Evolutionary conservation across 2,113 vertebrate species (phyloP).

Genomic region (Stigmatopora argus): DNA sequence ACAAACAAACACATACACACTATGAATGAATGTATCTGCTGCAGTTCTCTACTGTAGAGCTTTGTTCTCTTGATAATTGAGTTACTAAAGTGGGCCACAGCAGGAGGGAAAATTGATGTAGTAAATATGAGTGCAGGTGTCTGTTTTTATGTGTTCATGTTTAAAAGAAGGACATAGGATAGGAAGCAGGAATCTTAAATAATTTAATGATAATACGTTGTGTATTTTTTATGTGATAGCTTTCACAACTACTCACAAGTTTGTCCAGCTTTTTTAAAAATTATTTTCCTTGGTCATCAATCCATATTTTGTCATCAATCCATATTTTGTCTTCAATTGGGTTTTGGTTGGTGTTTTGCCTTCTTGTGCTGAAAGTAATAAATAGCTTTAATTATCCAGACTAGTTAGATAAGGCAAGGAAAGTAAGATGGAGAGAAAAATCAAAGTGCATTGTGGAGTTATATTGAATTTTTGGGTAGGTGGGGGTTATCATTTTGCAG

Average conservation of each 20-base stretch:
- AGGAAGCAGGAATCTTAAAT: slow-evolving; percentile 4
- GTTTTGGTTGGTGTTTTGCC: slow-evolving; percentile 47
- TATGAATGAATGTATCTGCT: slow-evolving; percentile 16
- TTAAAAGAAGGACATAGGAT: slow-evolving; percentile 7
- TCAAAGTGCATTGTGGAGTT: slow-evolving; percentile 6
- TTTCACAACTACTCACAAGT: slow-evolving; percentile 39
- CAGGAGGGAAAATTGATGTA: slow-evolving; percentile 51
- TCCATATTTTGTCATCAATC: slow-evolving; percentile 39
- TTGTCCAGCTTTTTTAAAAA: slow-evolving; percentile 16
- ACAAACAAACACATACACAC: background rate
- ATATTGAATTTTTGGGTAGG: slow-evolving; percentile 4
- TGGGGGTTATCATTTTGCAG: background rate
- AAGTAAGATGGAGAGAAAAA: slow-evolving; percentile 7
- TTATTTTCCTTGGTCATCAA: slow-evolving; percentile 45
- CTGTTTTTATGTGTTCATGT: slow-evolving; percentile 7
- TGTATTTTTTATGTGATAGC: slow-evolving; percentile 43
- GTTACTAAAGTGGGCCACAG: slow-evolving; percentile 57
- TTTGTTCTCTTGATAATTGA: slow-evolving; percentile 46
- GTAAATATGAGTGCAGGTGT: slow-evolving; percentile 41
- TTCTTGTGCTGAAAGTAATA: slow-evolving; percentile 58
- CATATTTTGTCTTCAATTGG: slow-evolving; percentile 34
- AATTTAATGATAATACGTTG: slow-evolving; percentile 34
- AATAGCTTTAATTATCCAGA: slow-evolving; percentile 62
- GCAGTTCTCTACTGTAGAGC: slow-evolving; percentile 32
- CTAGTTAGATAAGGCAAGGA: slow-evolving; percentile 32